phyloP scores from a whole-genome alignment of 2,113 vertebrate genomes.

The Tragelaphus strepsiceros region DNA sequence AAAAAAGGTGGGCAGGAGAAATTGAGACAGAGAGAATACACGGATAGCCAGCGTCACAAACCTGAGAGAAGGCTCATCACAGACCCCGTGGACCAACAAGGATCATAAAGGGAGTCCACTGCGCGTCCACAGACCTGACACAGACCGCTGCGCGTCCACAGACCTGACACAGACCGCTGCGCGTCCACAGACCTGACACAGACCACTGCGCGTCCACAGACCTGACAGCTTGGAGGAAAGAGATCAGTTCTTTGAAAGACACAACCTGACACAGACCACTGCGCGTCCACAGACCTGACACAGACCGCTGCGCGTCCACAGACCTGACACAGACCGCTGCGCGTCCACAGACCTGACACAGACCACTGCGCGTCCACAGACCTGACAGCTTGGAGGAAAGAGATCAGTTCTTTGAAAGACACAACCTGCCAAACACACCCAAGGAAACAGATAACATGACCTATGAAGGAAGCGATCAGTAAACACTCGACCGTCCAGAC shows the following conservation, averaged over 20 bases:
- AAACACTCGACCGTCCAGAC: not conserved
- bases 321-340: too few species aligned
- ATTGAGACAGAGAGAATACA: not conserved
- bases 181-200: too few species aligned
- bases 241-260: too few species aligned
- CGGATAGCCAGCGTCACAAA: not conserved
- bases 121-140: not conserved
- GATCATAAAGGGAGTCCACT: not conserved
- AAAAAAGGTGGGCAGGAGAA: not conserved
- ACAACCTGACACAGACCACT: too few species aligned
- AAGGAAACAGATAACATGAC: not conserved
- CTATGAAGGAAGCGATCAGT: not conserved
- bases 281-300: not conserved
- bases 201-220: too few species aligned
- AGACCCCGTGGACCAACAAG: accelerated
- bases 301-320: not conserved
- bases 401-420: not conserved
- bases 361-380: not conserved
- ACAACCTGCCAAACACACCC: not conserved
- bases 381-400: not conserved
- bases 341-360: not conserved
- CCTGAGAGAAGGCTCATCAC: accelerated
- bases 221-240: too few species aligned
- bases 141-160: not conserved
- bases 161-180: accelerated